phyloP scores from a whole-genome alignment of 2,888 invertebrate genomes.

The Perithous albicinctus region DNA sequence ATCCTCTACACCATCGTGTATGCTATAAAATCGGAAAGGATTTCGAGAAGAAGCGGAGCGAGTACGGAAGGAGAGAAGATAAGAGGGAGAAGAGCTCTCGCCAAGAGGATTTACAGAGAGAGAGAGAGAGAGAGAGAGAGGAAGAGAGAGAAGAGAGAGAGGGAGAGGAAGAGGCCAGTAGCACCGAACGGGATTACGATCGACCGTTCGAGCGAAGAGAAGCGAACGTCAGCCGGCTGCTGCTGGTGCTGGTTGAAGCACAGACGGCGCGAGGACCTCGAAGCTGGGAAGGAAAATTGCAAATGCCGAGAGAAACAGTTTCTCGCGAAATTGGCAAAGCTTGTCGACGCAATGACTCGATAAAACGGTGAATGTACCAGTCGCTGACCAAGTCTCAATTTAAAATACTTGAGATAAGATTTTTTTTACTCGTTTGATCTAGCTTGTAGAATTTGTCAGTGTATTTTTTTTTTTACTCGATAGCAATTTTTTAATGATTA shows the following conservation, averaged over 20 bases:
- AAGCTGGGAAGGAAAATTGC: slow-evolving; percentile 4
- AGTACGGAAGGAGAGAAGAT: slow-evolving; percentile 34
- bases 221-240: slow-evolving; percentile 2
- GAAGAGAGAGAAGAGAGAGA: slow-evolving; percentile 25
- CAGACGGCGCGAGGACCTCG: neutral
- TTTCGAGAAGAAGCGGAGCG: slow-evolving; percentile 24
- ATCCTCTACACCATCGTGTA: neutral
- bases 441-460: no score
- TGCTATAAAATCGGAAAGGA: slow-evolving; percentile 30
- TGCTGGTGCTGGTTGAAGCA: neutral
- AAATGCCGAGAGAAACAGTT: neutral
- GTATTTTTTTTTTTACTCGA: no score
- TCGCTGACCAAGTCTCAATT: neutral
- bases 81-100: slow-evolving; percentile 25
- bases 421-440: no score
- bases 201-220: slow-evolving; percentile 19
- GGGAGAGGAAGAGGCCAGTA: slow-evolving; percentile 13
- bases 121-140: neutral
- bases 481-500: no score
- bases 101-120: slow-evolving; percentile 48
- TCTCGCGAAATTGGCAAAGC: neutral
- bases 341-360: neutral
- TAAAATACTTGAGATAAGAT: neutral
- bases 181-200: slow-evolving; percentile 58
- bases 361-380: neutral